Base-by-base conservation (phyloP, 2,113 vertebrate genomes). In the Bucco capensis region DNA sequence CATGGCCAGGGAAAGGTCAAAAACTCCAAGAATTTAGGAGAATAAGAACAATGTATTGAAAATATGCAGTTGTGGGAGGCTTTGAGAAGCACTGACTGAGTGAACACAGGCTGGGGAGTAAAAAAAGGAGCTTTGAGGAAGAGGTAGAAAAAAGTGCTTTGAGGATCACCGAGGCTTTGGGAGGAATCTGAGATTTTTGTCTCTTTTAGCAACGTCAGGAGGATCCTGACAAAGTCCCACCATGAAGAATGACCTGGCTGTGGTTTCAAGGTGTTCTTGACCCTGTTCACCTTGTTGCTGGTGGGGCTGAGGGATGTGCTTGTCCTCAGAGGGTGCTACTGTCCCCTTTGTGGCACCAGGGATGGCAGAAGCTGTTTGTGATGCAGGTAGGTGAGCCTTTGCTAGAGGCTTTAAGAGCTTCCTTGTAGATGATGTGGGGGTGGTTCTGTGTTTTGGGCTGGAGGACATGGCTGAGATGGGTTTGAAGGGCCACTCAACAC, bases 371-470 rank as follows among this genome's bases (percentile, higher is more conserved):
- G 30, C 35, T 23, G 8, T 10, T 50, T 4, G 2, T 4, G 61
- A 30, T 1, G 21, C 42, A 4, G 71, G 61, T 50, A 57, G 2
- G 2, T 25, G 2, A 30, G 35, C 13, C 35, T 28, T 22, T 18
- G 30, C 23, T 9, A 10, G 14, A n/a, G 49, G 38, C 23, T 31
- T 62, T 8, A 37, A 31, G 40, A 46, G 69, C 24, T 9, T 44
- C 11, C 27, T 10, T 24, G 17, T 2, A 0, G 6, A 5, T 1
- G 5, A 8, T 2, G 19, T 35, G 61, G n/a, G 27, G 10, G 3
- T 6, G 33, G 14, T 40, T 58, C 33, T 27, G 9, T 13, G 51
- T 10, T 47, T 21, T 13, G 51, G 60, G 24, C 8, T 16, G 37
- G 4, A 18, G 27, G 23, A 17, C 0, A 4, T n/a, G 21, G 33